Base-by-base conservation (phyloP, 2,797 vertebrate species). In the Lateolabrax maculatus region DNA sequence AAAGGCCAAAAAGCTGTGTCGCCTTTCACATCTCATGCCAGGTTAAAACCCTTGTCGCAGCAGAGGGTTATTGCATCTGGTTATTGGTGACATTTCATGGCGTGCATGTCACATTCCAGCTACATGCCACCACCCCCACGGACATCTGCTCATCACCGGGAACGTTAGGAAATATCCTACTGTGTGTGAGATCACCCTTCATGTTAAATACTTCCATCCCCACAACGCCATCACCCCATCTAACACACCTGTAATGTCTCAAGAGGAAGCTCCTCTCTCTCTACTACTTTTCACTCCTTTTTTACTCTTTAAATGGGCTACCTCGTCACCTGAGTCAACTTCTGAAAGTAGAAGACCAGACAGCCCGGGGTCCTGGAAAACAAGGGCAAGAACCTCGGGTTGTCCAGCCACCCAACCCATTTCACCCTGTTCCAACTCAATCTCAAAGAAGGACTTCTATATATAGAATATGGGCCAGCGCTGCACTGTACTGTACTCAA, bases 391-490 rank as follows among this genome's bases (percentile, higher is more conserved):
- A 79, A 92, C 81, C 79, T 74, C 2, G 60, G 77, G 80, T 79
- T 77, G 90, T 94, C 92, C 93, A 75, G 87, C 84, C 81, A 75
- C 77, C 74, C 61, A 92, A 94, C 93, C 95, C 94, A 94, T 85
- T 95, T 95, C 93, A 89, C 88, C 89, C 90, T 67, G 88, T 90
- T 90, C 89, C 84, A 88, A 57, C 69, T 89, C 79, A 44, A 70
- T 80, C 79, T 87, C 93, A 90, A 93, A 92, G 88, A 88, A 90
- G 93, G 89, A 85, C 90, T 91, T 92, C 94, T 95, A 95, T 92
- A 90, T 84, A 91, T 95, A 94, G 95, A 93, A 96, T 94, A 64
- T 95, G 95, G 95, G 95, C 92, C 94, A 92, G 85, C 0, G 78
- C 86, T 72, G 75, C 52, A 1, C 86, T 62, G 90, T 63, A 81